Conservation (phyloP, 2,113 vertebrate genomes). For the Triplophysa rosa region DNA sequence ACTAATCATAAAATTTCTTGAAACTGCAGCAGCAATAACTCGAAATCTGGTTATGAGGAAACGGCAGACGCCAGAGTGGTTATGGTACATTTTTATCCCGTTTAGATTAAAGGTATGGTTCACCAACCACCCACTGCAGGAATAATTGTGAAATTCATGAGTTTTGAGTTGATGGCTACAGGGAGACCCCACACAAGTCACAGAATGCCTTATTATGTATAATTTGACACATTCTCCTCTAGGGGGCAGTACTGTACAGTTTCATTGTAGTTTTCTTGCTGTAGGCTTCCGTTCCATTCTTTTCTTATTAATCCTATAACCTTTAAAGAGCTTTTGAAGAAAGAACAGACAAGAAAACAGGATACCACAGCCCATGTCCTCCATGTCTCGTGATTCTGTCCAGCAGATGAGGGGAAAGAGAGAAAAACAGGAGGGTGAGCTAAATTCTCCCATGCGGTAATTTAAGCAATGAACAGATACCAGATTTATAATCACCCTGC, state of each 20-base stretch:
- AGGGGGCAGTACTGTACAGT: slow-evolving; percentile 15
- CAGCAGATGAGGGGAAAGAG: slow-evolving; percentile 3
- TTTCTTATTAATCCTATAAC: slow-evolving; percentile 1
- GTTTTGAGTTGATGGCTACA: slow-evolving; percentile 9
- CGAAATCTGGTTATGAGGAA: slow-evolving; percentile 45
- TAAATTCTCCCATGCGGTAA: too few species aligned
- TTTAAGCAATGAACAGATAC: too few species aligned
- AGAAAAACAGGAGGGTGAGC: too few species aligned
- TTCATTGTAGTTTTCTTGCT: neutral
- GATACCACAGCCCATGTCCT: neutral
- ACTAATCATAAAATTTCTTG: slow-evolving; percentile 56
- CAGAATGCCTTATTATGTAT: neutral
- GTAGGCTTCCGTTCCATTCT: neutral
- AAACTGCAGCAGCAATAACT: slow-evolving; percentile 54
- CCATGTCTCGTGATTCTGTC: neutral
- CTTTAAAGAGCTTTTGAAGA: neutral
- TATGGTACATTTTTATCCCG: slow-evolving; percentile 59
- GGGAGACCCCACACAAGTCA: slow-evolving; percentile 22
- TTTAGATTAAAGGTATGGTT: slow-evolving; percentile 55
- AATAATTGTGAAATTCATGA: slow-evolving; percentile 28
- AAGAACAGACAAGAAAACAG: neutral
- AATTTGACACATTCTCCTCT: neutral
- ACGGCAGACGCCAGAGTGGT: slow-evolving; percentile 45
- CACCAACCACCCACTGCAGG: slow-evolving; percentile 37
- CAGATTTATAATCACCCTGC: too few species aligned